Percentiles rank a stretch among this genome's conserved stretches.
phyloP scores from a whole-genome alignment of 2,113 vertebrate genomes.

The Aythya baeri region DNA sequence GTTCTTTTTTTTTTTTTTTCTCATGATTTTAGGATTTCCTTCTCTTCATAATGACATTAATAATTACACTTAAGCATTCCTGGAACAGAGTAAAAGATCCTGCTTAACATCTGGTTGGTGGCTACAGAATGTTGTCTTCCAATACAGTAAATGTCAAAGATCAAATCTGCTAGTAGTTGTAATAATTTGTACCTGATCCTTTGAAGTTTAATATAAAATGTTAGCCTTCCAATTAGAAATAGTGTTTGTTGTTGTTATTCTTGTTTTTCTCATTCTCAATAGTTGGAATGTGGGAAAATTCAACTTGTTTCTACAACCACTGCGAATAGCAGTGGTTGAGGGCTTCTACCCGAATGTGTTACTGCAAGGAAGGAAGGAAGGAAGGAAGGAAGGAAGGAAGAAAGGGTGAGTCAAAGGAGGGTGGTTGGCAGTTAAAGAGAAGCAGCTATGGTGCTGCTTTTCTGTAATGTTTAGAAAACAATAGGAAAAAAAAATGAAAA shows the following conservation, averaged over 20 bases:
- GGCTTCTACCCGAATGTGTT: neutral
- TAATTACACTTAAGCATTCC: neutral
- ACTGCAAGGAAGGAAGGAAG: neutral
- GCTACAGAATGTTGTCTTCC: neutral
- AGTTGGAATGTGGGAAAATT: neutral
- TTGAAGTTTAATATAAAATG: neutral
- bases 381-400: neutral
- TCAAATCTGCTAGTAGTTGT: neutral
- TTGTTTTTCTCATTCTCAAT: neutral
- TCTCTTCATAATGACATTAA: neutral
- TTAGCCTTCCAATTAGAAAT: neutral
- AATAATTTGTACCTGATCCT: neutral
- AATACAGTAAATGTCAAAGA: neutral
- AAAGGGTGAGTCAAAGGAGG: neutral
- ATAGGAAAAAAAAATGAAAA: neutral
- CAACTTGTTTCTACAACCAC: neutral
- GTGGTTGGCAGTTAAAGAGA: neutral
- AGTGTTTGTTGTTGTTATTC: accelerated
- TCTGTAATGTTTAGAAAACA: neutral
- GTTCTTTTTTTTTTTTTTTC: neutral
- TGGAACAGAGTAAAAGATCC: neutral
- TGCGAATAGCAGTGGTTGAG: neutral
- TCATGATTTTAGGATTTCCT: neutral
- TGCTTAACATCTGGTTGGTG: neutral
- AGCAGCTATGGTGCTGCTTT: neutral